phyloP scores from a whole-genome alignment of 2,797 vertebrate species.

The Petrocephalus sullivani region DNA sequence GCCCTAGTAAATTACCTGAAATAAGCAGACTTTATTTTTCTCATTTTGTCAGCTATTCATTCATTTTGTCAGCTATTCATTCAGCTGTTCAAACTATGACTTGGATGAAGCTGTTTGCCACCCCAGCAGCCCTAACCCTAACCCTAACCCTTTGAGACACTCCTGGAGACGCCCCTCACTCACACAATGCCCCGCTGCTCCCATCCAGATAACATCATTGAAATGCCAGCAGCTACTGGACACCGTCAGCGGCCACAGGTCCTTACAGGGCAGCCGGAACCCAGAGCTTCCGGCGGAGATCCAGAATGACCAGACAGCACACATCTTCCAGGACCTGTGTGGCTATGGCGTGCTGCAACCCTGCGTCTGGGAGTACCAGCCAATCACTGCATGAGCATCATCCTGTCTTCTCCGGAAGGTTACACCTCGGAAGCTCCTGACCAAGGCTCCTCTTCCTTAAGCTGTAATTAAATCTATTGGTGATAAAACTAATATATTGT shows the following conservation, averaged over 20 bases:
- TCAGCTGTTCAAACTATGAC: background rate
- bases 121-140: background rate
- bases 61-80: background rate
- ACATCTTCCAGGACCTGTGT: conserved; percentile 12
- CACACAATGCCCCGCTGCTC: background rate
- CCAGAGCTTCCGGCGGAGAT: background rate
- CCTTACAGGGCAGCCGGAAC: background rate
- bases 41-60: background rate
- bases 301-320: background rate
- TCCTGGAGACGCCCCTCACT: background rate
- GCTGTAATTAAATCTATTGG: background rate
- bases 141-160: background rate
- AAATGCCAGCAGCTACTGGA: background rate
- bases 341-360: background rate
- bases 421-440: background rate
- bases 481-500: background rate
- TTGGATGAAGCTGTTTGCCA: background rate
- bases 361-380: conserved; percentile 5
- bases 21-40: background rate
- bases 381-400: background rate
- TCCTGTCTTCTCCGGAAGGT: too few species aligned
- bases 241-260: background rate
- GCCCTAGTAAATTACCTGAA: background rate
- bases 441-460: background rate
- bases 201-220: background rate